Conservation (phyloP, 2,797 vertebrate genomes). For the Amazonetta brasiliensis region DNA sequence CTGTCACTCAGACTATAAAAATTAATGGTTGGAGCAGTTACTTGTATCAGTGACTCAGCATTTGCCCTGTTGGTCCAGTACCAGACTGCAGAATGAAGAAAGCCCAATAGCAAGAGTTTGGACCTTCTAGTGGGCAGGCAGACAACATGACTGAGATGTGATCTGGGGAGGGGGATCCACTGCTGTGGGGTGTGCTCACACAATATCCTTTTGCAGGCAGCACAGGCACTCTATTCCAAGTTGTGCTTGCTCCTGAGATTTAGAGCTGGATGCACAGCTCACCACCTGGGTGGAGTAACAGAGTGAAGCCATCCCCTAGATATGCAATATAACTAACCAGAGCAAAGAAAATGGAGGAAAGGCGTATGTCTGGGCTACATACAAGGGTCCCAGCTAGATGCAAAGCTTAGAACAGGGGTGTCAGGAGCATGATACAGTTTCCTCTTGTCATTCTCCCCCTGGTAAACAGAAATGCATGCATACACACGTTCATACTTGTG, state of each 20-base stretch:
- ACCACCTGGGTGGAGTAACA: background rate
- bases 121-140: background rate
- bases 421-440: background rate
- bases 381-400: background rate
- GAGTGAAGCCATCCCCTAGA: background rate
- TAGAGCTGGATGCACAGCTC: background rate
- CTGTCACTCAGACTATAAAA: constrained; percentile 31
- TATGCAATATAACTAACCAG: background rate
- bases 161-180: background rate
- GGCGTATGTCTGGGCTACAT: background rate
- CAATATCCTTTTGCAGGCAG: background rate
- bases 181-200: background rate
- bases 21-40: constrained; percentile 23
- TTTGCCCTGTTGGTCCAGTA: background rate
- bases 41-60: background rate
- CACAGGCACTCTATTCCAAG: background rate
- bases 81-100: background rate
- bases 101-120: background rate
- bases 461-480: background rate
- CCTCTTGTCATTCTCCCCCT: background rate
- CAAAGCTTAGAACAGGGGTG: background rate
- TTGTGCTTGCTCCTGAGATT: background rate
- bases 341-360: background rate
- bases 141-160: background rate
- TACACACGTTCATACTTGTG: background rate